These are phyloP conservation scores for Coptodon rendalli DNA, from an alignment of 2,113 vertebrate species.

Conservation along the genomic window DNA sequence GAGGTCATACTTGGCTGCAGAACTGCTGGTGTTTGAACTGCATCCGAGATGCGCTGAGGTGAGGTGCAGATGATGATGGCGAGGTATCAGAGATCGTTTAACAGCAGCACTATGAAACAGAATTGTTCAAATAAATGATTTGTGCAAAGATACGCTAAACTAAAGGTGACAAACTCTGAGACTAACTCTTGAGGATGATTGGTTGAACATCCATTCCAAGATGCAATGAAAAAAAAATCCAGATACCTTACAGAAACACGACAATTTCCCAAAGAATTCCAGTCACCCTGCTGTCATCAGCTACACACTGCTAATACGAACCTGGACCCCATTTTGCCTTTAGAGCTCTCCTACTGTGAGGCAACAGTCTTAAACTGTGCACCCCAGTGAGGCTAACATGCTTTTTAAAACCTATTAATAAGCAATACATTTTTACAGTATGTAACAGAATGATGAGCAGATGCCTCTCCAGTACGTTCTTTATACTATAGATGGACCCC, in stretches of 20 bases:
- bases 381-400: background rate
- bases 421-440: background rate
- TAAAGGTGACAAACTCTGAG: constrained; percentile 43
- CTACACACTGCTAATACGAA: background rate
- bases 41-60: constrained; percentile 55
- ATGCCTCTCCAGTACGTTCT: background rate
- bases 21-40: constrained; percentile 38
- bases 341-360: background rate
- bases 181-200: background rate
- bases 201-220: background rate
- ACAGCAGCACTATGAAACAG: constrained; percentile 21
- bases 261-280: background rate
- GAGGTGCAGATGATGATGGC: constrained; percentile 34
- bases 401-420: background rate
- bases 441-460: background rate
- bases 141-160: constrained; percentile 34
- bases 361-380: background rate
- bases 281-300: background rate
- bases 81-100: background rate
- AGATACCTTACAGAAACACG: background rate
- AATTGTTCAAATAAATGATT: constrained; percentile 38
- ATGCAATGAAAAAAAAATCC: background rate
- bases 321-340: background rate
- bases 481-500: background rate
- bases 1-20: background rate